Conservation (phyloP, 2,113 vertebrate genomes). For the Elgaria multicarinata region DNA sequence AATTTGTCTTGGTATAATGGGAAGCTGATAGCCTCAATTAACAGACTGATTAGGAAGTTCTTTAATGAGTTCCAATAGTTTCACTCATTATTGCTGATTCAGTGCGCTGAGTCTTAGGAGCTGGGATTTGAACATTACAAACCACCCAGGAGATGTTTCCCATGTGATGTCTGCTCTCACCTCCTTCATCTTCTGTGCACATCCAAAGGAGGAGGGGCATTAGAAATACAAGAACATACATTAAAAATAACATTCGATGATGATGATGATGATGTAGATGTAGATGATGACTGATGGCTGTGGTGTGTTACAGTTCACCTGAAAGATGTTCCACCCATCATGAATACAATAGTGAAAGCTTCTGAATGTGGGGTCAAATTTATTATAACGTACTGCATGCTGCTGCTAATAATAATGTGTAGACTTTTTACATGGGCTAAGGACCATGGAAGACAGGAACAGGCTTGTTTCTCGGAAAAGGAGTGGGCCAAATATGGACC, state of each 20-base stretch:
- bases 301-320: background rate
- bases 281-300: background rate
- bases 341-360: background rate
- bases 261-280: too few species aligned
- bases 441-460: background rate
- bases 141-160: slow-evolving; percentile 18
- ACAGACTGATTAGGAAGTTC: slow-evolving; percentile 72
- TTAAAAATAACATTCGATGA: rapidly evolving
- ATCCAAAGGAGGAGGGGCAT: background rate
- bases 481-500: background rate
- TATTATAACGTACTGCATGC: background rate
- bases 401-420: background rate
- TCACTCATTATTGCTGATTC: slow-evolving; percentile 63
- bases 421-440: background rate
- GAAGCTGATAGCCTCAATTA: slow-evolving; percentile 77
- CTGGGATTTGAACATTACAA: slow-evolving; percentile 57
- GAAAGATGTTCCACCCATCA: background rate
- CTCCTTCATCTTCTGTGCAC: background rate
- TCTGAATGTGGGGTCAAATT: background rate
- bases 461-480: background rate
- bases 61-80: slow-evolving; percentile 76
- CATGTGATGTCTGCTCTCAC: slow-evolving; percentile 4
- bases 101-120: slow-evolving; percentile 46
- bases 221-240: background rate
- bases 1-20: slow-evolving; percentile 74